phyloP scores from a whole-genome alignment of 2,888 invertebrate species.

The Trichogramma dendrolimi region DNA sequence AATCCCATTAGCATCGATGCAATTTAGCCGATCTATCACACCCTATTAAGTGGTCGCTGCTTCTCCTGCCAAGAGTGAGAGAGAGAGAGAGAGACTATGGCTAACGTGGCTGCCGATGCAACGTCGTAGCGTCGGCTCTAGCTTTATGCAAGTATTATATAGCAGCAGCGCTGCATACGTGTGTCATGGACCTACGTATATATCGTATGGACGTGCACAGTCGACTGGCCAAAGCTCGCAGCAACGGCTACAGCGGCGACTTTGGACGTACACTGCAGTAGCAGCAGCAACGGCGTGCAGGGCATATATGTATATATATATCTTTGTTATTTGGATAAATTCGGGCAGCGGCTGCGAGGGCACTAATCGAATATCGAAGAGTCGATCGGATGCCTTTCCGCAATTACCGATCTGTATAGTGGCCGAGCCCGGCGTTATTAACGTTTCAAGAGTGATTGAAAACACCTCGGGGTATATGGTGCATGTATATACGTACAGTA shows the following conservation, averaged over 20 bases:
- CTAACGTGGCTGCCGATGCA: slow-evolving; percentile 3
- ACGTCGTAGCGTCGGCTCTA: too few species aligned
- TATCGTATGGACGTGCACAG: slow-evolving; percentile 4
- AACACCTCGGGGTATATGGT: slow-evolving; percentile 15
- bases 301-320: too few species aligned
- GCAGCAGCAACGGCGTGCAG: too few species aligned
- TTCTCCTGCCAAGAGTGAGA: background rate
- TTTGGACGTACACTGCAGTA: too few species aligned
- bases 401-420: slow-evolving; percentile 14
- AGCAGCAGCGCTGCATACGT: too few species aligned
- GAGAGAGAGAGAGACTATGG: background rate
- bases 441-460: slow-evolving; percentile 24
- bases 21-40: slow-evolving; percentile 53
- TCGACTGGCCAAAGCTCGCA: background rate
- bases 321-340: too few species aligned
- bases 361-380: slow-evolving; percentile 26
- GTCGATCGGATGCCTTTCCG: slow-evolving; percentile 12
- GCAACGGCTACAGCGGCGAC: too few species aligned
- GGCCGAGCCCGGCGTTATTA: slow-evolving; percentile 13
- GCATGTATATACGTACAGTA: background rate
- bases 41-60: slow-evolving; percentile 47
- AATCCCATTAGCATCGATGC: slow-evolving; percentile 53
- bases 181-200: background rate
- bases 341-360: background rate
- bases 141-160: too few species aligned